Percentiles rank a stretch among this genome's conserved stretches.
Evolutionary conservation across 2,797 vertebrate species (phyloP).

Genomic region (Eospalax fontanierii): DNA sequence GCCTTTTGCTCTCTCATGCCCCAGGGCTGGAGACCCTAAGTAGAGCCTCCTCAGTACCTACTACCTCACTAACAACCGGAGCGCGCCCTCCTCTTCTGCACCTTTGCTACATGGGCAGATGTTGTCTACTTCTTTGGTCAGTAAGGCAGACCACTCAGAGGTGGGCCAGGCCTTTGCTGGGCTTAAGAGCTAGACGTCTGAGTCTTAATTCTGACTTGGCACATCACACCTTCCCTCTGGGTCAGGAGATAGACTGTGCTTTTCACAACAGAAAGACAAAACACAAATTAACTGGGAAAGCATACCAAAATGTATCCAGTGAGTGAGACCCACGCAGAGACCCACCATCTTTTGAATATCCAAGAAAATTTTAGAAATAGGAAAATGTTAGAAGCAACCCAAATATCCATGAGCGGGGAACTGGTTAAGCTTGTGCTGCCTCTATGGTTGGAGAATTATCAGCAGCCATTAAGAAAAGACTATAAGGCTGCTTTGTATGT

Average conservation of each 20-base stretch:
- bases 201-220: background rate
- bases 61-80: background rate
- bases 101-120: background rate
- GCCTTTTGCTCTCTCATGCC: background rate
- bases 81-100: no score
- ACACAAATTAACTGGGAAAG: background rate
- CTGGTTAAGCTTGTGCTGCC: background rate
- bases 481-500: background rate
- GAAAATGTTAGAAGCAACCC: background rate
- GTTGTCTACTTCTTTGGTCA: background rate
- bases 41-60: background rate
- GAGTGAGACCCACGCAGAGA: background rate
- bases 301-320: background rate
- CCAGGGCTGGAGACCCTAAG: background rate
- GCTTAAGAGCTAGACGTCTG: background rate
- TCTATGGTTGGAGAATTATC: background rate
- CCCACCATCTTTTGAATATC: background rate
- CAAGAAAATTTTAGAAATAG: background rate
- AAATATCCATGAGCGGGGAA: background rate
- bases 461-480: background rate
- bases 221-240: background rate
- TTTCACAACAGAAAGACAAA: background rate
- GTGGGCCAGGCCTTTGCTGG: no score
- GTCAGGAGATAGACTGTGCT: background rate
- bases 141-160: background rate